Percentiles rank a stretch among this genome's conserved stretches.
Evolutionary conservation across 2,113 vertebrate genomes (phyloP).

Genomic region (Chiloscyllium plagiosum): DNA sequence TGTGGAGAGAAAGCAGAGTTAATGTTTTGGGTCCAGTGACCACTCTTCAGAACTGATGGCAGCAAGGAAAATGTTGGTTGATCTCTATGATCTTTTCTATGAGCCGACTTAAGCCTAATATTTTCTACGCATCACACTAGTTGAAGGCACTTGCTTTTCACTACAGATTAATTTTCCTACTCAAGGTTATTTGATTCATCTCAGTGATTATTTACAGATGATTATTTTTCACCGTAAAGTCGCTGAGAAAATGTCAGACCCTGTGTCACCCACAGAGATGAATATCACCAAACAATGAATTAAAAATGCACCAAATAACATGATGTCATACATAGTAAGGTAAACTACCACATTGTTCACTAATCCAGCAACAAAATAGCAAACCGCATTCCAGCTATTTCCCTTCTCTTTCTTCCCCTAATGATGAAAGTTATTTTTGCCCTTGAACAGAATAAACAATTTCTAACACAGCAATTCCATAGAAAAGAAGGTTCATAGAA

Average conservation of each 20-base stretch:
- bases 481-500: too few species aligned
- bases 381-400: not conserved
- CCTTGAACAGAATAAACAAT: not conserved
- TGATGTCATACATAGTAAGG: not conserved
- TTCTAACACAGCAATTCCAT: too few species aligned
- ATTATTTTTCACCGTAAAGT: not conserved
- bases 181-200: not conserved
- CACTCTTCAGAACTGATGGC: too few species aligned
- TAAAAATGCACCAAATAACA: not conserved
- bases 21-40: too few species aligned
- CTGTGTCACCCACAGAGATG: not conserved
- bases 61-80: not conserved
- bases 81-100: not conserved
- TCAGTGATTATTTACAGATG: not conserved
- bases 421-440: not conserved
- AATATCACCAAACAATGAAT: not conserved
- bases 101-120: not conserved
- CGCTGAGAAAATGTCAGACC: not conserved
- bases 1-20: too few species aligned
- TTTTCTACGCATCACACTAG: not conserved
- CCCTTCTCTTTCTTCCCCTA: not conserved
- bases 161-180: not conserved
- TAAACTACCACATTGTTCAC: not conserved
- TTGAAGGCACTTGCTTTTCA: not conserved
- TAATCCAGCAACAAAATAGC: not conserved